A percentile compares a stretch with the other conserved stretches of the same genome.
Evolutionary conservation across 2,797 vertebrate genomes (phyloP).

Genomic region (Enteromius radiatus): DNA sequence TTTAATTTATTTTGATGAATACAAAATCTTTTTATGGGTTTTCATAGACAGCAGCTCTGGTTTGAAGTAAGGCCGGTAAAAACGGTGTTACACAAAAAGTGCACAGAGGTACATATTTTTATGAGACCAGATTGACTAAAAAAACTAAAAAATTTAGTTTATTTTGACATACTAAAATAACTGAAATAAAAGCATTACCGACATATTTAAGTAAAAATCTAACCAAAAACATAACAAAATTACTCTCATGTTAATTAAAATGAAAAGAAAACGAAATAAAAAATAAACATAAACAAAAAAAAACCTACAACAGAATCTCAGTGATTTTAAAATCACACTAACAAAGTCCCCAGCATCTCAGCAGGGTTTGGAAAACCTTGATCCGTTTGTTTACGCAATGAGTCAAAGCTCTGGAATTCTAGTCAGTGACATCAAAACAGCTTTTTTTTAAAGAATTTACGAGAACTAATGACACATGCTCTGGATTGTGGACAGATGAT

Average conservation of each 20-base stretch:
- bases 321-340: background rate
- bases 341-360: conserved; percentile 20
- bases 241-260: background rate
- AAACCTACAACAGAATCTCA: background rate
- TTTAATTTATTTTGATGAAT: too few species aligned
- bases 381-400: background rate
- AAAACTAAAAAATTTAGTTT: background rate
- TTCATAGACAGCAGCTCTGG: too few species aligned
- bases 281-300: background rate
- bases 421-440: conserved; percentile 21
- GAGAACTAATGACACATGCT: conserved; percentile 32
- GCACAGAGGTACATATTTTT: too few species aligned
- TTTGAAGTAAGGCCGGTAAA: too few species aligned
- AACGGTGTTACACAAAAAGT: too few species aligned
- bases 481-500: conserved; percentile 21
- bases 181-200: background rate
- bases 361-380: background rate
- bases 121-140: too few species aligned
- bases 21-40: too few species aligned
- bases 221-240: background rate
- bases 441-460: conserved; percentile 27
- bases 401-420: conserved; percentile 23
- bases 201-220: background rate
- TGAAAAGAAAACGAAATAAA: background rate
- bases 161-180: background rate